Base-by-base conservation (phyloP, 2,888 invertebrate species). In the Drosophila gaucha region DNA sequence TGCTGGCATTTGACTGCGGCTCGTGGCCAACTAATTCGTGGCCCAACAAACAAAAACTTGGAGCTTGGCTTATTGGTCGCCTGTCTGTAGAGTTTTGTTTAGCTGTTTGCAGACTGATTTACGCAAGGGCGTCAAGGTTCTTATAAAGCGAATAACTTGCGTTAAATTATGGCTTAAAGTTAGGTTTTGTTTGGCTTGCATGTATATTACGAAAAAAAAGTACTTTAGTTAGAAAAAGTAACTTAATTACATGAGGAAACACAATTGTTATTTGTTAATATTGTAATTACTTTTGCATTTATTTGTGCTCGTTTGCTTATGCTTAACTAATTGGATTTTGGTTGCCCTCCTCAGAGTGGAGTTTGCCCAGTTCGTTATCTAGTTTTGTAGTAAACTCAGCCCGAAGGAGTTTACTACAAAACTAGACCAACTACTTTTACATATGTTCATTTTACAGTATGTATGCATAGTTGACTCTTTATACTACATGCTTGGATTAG, bases 21-120 rank as follows among this genome's bases (percentile, higher is more conserved):
- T 59, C 49, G 67, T 58, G 62, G 67, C 54, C 55, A 57, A 47
- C 28, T 44, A 49, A 41, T 35, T 59, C 38, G 47, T 10, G 38
- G 50, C 30, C 41, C 24, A n/a, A 57, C 24, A n/a, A 57, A 33
- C 47, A 43, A 57, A 50, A 74, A 79, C 47, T 73, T 76, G 16
- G 46, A n/a, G n/a, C n/a, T n/a, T 30, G n/a, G 22, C 56, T 46
- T 55, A 66, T 75, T 76, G 41, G 56, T 12, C 47, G 38, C 26
- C 24, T 63, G 56, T 66, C 59, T 68, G 50, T 18, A 6, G 28
- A 74, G 33, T 58, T 73, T 80, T 28, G 28, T n/a, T 35, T 20
- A 16, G 51, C 55, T 41, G 44, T 71, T 38, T 6, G 8, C n/a
- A 26, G 31, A 54, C 39, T 33, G 36, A 46, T 39, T 49, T 24